These are phyloP conservation scores for Coracias cyanogaster DNA, from an alignment of 2,797 vertebrate species.

Conservation along the genomic window DNA sequence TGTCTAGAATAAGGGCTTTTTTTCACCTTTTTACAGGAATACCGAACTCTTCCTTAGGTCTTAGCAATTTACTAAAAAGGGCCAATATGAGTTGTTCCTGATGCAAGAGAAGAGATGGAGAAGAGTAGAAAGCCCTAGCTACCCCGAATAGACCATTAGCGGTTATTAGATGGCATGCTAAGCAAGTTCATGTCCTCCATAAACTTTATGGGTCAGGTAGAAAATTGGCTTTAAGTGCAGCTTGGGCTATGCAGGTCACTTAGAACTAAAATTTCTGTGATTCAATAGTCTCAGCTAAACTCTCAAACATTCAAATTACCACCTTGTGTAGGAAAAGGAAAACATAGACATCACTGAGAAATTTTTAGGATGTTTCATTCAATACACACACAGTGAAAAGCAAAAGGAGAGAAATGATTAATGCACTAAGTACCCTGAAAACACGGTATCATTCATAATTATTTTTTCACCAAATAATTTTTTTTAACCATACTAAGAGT, in stretches of 20 bases:
- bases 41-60: neutral
- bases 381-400: neutral
- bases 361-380: neutral
- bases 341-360: neutral
- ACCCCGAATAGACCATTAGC: neutral
- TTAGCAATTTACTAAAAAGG: neutral
- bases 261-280: neutral
- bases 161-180: neutral
- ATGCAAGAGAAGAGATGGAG: neutral
- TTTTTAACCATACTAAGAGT: constrained; percentile 43
- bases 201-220: neutral
- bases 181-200: neutral
- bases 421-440: neutral
- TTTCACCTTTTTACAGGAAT: neutral
- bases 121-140: neutral
- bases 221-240: neutral
- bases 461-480: neutral
- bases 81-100: neutral
- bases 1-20: neutral
- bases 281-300: neutral
- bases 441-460: neutral
- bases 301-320: neutral
- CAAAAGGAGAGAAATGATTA: constrained; percentile 8
- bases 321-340: neutral
- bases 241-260: neutral